Base-by-base conservation (phyloP, 2,888 invertebrate species). In the Sussaba pulchella region DNA sequence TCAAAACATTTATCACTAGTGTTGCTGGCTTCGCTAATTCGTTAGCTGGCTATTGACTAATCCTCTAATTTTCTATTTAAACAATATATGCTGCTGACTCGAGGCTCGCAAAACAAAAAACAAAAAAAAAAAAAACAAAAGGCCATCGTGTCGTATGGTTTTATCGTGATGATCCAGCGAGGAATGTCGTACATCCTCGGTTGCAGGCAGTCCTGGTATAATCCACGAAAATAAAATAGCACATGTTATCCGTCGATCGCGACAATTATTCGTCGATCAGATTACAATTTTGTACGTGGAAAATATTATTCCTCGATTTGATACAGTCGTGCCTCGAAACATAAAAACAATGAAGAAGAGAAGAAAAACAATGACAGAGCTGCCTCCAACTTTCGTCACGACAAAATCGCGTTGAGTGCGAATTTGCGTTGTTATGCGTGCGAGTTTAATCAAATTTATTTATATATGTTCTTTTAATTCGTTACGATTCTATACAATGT, bases 301-400 rank as follows among this genome's bases (percentile, higher is more conserved):
- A 17, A 21, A 3, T 10, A 54, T 41, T 24, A 43, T 39, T 41
- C 10, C 9, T 43, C 59, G 21, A 24, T 2, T 47, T 10, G 66
- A 14, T 59, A 6, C 66, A 47, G 43, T 75, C 39, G 59, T 61
- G 4, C n/a, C n/a, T n/a, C n/a, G n/a, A n/a, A n/a, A n/a, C n/a
- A n/a, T n/a, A n/a, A n/a, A n/a, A n/a, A n/a, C n/a, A n/a, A n/a
- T n/a, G n/a, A n/a, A n/a, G n/a, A n/a, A n/a, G n/a, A n/a, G 17
- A 12, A 39, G 26, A 10, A 10, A 57, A 67, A 69, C 47, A 24
- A 45, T 17, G 45, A 63, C 47, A 57, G 77, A 73, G 73, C 81
- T 81, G 81, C 81, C 77, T 81, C 77, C 72, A 73, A 73, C 43
- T 50, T 77, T 72, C 54, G 76, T 81, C 77, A 81, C 81, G 81